Base-by-base conservation (phyloP, 1,140 invertebrate genomes). In the Neodiprion fabricii region DNA sequence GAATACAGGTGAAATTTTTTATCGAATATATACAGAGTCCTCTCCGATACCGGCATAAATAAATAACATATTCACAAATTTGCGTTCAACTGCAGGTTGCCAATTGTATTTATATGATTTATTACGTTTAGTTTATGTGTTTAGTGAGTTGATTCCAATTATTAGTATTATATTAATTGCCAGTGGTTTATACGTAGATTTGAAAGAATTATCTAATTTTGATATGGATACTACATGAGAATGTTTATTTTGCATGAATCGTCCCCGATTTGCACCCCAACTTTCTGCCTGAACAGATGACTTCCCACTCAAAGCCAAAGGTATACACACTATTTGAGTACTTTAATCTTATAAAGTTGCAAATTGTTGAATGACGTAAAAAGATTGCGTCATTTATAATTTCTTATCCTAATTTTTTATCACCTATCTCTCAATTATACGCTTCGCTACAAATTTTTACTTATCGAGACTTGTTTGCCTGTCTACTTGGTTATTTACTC, bases 191-290 rank as follows among this genome's bases (percentile, higher is more conserved):
- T 65, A 40, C 28, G 28, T 40, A 40, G 28, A 40, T 3, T 40
- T 40, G 1, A 40, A 40, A 40, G 28, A 40, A 40, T 40, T 65
- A 14, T 65, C 28, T 70, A 17, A 12, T 4, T n/a, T 71, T 71
- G 70, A 71, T 71, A 50, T 77, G 61, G 74, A 79, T 83, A 84
- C 74, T 84, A 85, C 72, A 84, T 70, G 77, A 40, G 28, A 83
- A 78, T 83, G 78, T 86, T 86, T 86, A 79, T 87, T 86, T 87
- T 87, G 85, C 86, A 87, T 87, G 86, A 87, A 82, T 81, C 75
- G 79, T 82, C 83, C 79, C 79, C 79, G 86, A 81, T 84, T 82
- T 82, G 80, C 83, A 83, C 81, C 79, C 76, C 83, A 78, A 83
- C 81, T 82, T 81, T 84, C 79, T 80, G 77, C 82, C 82, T 79